Base-by-base conservation (phyloP, 2,888 invertebrate species). In the Trachelus stipa region DNA sequence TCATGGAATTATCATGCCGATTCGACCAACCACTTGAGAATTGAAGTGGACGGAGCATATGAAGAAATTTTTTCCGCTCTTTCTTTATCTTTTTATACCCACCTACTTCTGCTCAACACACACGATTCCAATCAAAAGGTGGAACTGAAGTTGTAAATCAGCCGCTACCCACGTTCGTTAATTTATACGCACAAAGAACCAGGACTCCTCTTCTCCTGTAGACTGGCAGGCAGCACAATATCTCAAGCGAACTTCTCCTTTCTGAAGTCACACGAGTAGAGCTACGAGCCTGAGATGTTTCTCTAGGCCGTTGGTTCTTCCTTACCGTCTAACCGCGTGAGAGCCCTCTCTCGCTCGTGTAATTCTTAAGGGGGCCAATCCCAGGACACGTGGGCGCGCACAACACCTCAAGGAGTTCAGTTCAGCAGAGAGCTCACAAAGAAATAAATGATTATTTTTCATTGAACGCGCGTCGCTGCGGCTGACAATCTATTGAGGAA, bases 401-500 rank as follows among this genome's bases (percentile, higher is more conserved):
- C 71, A 9, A 31, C 71, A 33, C 30, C 71, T 71, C 71, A 12
- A 31, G 31, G 71, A 12, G 71, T 30, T 15, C 71, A 12, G 71
- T 30, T 15, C 71, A 30, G 71, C 71, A 30, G 71, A 71, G 71
- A 71, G 75, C 75, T 69, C 71, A 74, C 77, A 56, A 77, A 77
- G 73, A 81, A 79, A 81, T 81, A 79, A 79, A 79, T 81, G 73
- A 81, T 81, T 37, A 79, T 78, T 79, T 77, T 76, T 68, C 35
- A 81, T 77, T 77, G 73, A 78, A 69, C 76, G 75, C 40, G 40
- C 40, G 40, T 56, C 40, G 40, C 40, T 56, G 40, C 6, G 40
- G 23, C 68, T 40, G 74, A 76, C 79, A 81, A 81, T 80, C 77
- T 76, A 77, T 81, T 80, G 80, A 81, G 81, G 80, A 81, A 81